Evolutionary conservation across 1,140 invertebrate genomes (phyloP), one percentile per base, ranked within the genome.

Genomic region (Drosophila saltans): DNA sequence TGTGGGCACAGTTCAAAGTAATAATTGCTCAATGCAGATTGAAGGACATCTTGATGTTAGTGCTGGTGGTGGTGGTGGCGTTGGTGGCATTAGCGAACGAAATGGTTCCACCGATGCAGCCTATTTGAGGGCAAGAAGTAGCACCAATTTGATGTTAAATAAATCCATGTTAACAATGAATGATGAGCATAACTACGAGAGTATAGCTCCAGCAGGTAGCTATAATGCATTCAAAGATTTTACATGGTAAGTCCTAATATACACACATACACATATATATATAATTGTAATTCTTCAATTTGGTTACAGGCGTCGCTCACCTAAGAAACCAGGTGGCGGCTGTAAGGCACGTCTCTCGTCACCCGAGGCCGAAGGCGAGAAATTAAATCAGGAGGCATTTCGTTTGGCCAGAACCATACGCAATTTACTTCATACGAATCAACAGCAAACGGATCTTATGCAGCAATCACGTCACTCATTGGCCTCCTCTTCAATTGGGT

Each of bases 331-430:
- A n/a, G 69, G 72, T 8, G 60, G 74, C 10, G 71, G 75, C 39
- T 71, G 75, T 64, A 70, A 78, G 70, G 56, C 80, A 16, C 78
- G 83, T 6, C 56, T 73, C 1, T 90, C 78, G 5, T 57, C 78
- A 8, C 72, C 85, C 0, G 82, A 91, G 58, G 92, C 94, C 8
- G 93, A 94, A n/a, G 94, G 94, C 1, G 94, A 95, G 63, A 96
- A 95, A 89, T 82, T 96, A 7, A 94, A 95, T 0, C 94, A 95
- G 75, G 95, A 96, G 91, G 95, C 95, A 9, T 96, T 95, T 70
- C 93, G 94, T 40, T 91, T 96, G 56, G 93, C 95, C 75, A 93
- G 95, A 69, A 96, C 95, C 4, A 94, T 95, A 41, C 94, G 95
- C 69, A 96, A 95, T 10, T 88, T 96, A 16, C 75, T 96, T 33